These are phyloP conservation scores for Macrotrachela quadricornifera DNA, from an alignment of 1,140 invertebrate species.

Conservation along the genomic window DNA sequence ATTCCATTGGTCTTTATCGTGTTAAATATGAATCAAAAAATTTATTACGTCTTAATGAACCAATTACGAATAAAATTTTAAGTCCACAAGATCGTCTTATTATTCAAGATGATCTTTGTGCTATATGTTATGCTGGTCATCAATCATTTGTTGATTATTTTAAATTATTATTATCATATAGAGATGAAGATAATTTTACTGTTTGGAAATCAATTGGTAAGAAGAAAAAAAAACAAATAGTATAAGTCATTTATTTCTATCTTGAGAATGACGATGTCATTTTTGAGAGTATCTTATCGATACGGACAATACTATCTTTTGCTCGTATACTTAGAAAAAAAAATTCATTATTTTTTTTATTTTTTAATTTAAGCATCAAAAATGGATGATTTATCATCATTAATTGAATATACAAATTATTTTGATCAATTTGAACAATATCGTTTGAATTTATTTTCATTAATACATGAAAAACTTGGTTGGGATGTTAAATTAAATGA, in stretches of 20 bases:
- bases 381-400: too few species aligned
- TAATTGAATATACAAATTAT: neutral
- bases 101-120: constrained; percentile 3
- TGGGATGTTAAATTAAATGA: neutral
- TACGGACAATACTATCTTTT: too few species aligned
- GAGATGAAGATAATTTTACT: constrained; percentile 5
- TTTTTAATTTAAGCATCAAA: too few species aligned
- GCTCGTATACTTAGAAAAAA: too few species aligned
- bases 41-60: neutral
- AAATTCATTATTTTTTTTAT: too few species aligned
- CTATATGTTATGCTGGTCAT: neutral
- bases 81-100: constrained; percentile 6
- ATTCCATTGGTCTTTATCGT: constrained; percentile 1
- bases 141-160: constrained; percentile 1
- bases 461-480: neutral
- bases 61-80: neutral
- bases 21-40: constrained; percentile 2
- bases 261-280: too few species aligned
- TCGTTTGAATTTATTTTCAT: neutral
- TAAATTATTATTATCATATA: constrained; percentile 2
- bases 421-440: constrained; percentile 1
- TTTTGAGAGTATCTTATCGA: too few species aligned
- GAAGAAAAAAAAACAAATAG: too few species aligned
- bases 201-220: neutral
- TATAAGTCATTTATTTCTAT: too few species aligned